Evolutionary conservation across 2,113 vertebrate genomes (phyloP), one percentile per base, ranked within the genome.

Genomic region (Cinclus mexicanus): DNA sequence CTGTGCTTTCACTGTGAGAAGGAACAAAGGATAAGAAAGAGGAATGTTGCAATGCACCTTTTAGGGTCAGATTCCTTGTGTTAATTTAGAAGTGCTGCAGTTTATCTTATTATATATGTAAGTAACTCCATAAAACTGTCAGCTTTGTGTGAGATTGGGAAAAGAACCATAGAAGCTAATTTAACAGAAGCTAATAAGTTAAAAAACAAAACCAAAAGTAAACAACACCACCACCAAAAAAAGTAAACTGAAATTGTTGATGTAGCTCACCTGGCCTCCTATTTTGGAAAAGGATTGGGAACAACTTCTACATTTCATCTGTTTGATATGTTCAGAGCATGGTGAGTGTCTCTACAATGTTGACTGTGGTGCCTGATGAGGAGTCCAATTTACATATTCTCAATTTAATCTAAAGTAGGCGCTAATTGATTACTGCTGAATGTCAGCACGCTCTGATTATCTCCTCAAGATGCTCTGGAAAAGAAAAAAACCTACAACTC

Each of bases 361-460:
- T 98, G 97, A 97, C 97, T 97, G 97, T 94, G 91, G 95, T 96
- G 96, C 96, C 98, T 98, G 98, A 98, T 98, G 98, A 98, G 97
- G 87, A 95, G 33, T 70, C 94, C 96, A 89, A 98, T 98, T 98
- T 98, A 97, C 98, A 98, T 98, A 98, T 98, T 98, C 98, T 98
- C 98, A 98, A 98, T 98, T 98, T 98, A 98, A 98, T 98, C 97
- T 98, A 98, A 98, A 98, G 97, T 98, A 98, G 98, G 97, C 97
- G 97, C 98, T 98, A 98, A 98, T 98, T 98, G 98, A 98, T 98
- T 98, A 97, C 98, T 97, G 97, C 97, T 98, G 98, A 98, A 98
- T 98, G 98, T 97, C 97, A 97, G 97, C 98, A 98, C 69, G 97
- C 97, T 98, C 98, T 98, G 98, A 98, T 98, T 98, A 98, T 98